These are phyloP conservation scores for Momotus momota DNA, from an alignment of 2,797 vertebrate genomes.

Conservation along the genomic window DNA sequence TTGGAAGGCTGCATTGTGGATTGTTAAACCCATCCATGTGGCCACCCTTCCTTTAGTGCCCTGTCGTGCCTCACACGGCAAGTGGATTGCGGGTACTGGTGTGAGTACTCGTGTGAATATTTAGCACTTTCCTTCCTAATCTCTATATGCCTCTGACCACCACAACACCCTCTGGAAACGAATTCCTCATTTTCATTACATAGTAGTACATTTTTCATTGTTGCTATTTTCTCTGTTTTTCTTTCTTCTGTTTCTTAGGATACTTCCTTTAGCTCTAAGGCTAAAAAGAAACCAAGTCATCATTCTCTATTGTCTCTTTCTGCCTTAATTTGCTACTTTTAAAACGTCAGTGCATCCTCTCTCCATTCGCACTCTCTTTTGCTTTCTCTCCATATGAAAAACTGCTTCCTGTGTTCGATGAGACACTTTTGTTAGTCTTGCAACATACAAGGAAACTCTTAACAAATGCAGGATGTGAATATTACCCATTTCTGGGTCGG, in stretches of 20 bases:
- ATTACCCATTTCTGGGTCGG: background rate
- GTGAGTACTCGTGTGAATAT: background rate
- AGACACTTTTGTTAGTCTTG: background rate
- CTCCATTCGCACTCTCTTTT: background rate
- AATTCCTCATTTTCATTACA: background rate
- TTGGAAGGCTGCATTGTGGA: background rate
- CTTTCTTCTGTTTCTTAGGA: background rate
- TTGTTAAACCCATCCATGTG: background rate
- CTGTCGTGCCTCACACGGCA: background rate
- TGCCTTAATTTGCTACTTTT: background rate
- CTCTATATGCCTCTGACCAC: background rate
- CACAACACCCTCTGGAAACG: background rate
- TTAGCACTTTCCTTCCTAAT: background rate
- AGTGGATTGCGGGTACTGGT: background rate
- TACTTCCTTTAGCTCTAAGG: background rate
- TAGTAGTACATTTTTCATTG: background rate
- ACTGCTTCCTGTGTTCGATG: background rate
- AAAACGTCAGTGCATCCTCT: background rate
- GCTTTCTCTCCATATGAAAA: background rate
- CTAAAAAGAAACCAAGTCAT: background rate
- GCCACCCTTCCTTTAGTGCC: background rate
- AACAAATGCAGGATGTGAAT: background rate
- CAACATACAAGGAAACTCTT: background rate
- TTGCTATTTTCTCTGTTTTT: background rate
- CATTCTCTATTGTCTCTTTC: background rate